Evolutionary conservation across 2,797 vertebrate species (phyloP).

Genomic region (Lacerta agilis): DNA sequence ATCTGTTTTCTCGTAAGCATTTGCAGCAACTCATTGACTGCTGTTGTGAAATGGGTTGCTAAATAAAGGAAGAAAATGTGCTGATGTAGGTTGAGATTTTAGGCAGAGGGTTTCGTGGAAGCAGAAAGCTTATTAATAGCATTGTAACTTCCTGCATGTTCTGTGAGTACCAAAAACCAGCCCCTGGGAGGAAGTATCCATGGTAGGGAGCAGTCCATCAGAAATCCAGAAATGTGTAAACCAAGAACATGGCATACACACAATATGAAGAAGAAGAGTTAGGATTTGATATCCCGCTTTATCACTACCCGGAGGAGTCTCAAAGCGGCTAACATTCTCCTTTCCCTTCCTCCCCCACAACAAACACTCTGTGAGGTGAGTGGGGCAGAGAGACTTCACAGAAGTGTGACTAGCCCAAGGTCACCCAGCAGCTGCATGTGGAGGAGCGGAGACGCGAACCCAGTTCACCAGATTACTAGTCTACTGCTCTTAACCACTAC

Average conservation of each 20-base stretch:
- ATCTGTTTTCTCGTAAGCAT: not conserved
- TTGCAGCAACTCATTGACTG: not conserved
- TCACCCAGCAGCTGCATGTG: too few relatives aligned
- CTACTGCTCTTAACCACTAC: too few relatives aligned
- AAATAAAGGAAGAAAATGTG: slow-evolving; percentile 48
- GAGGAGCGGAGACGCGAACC: too few relatives aligned
- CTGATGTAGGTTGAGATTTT: slow-evolving; percentile 38
- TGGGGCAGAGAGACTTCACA: too few relatives aligned
- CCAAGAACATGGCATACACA: not conserved
- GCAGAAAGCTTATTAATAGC: slow-evolving; percentile 50
- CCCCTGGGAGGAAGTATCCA: not conserved
- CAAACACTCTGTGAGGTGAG: too few relatives aligned
- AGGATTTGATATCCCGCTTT: too few relatives aligned
- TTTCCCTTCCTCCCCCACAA: too few relatives aligned
- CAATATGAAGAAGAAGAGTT: not conserved
- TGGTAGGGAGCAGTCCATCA: not conserved
- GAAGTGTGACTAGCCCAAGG: too few relatives aligned
- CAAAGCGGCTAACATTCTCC: too few relatives aligned
- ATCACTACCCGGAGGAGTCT: too few relatives aligned
- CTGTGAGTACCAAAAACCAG: rapidly evolving
- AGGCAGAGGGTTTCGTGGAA: slow-evolving; percentile 47
- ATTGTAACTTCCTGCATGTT: slow-evolving; percentile 2
- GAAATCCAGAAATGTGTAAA: not conserved
- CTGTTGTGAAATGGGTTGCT: slow-evolving; percentile 60
- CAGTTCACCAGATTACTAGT: too few relatives aligned